Evolutionary conservation across 2,797 vertebrate genomes (phyloP).

Genomic region (Acipenser oxyrinchus): DNA sequence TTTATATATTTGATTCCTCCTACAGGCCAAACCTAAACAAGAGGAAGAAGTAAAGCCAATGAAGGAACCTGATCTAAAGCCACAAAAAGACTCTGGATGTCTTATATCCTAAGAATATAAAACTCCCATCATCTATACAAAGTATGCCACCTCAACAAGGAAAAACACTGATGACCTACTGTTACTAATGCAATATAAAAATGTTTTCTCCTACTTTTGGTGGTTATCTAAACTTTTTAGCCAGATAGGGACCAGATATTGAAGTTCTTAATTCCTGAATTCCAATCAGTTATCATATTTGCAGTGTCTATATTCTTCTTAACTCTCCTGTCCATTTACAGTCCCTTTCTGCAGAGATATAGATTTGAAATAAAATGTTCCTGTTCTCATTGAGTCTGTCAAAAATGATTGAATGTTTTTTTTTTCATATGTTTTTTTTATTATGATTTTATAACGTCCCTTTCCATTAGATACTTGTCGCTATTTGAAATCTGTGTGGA

Average conservation of each 20-base stretch:
- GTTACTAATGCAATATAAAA: neutral
- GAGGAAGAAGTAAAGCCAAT: constrained; percentile 88
- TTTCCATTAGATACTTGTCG: too few relatives aligned
- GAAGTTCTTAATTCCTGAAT: neutral
- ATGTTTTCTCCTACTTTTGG: neutral
- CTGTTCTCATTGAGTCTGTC: too few relatives aligned
- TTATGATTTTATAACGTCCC: too few relatives aligned
- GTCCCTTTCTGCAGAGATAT: too few relatives aligned
- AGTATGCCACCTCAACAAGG: neutral
- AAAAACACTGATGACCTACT: neutral
- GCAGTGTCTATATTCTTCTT: too few relatives aligned
- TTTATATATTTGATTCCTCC: too few relatives aligned
- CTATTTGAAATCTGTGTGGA: too few relatives aligned
- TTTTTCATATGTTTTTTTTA: too few relatives aligned
- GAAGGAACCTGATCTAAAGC: constrained; percentile 91
- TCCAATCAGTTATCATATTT: too few relatives aligned
- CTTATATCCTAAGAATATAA: constrained; percentile 65
- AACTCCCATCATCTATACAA: neutral
- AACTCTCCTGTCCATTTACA: too few relatives aligned
- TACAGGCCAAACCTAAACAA: constrained; percentile 75
- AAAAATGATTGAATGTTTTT: too few relatives aligned
- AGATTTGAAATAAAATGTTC: too few relatives aligned
- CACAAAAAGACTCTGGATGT: constrained; percentile 91
- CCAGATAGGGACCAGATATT: neutral
- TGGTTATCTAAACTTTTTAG: neutral